Evolutionary conservation across 2,888 invertebrate species (phyloP), one percentile per base, ranked within the genome.

Genomic region (Hemistola chrysoprasaria): DNA sequence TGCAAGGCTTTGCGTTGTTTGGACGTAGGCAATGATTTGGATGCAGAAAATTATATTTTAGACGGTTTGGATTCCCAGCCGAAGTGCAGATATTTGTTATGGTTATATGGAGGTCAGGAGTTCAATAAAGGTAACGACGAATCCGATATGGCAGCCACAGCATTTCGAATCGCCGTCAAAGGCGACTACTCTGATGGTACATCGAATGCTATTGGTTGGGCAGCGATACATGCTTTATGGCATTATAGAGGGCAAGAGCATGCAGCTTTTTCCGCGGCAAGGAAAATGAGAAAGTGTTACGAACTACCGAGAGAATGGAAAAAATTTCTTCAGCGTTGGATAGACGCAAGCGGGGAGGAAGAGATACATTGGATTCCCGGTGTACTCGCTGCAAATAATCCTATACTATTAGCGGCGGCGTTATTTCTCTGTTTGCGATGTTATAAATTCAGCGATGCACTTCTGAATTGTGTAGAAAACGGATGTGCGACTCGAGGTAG

Each of bases 381-480:
- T 6, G 50, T 62, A 1, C 34, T 88, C 21, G 41, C 57, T 37
- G 42, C 55, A 9, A 42, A 59, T 8, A 76, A 84, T 49, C 86
- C 88, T 8, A 52, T 88, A 5, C 38, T 87, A 23, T 65, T 84
- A 20, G 70, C 86, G n/a, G 75, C 87, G 29, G 80, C 87, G 2
- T 85, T 88, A 48, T 87, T 88, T 51, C 65, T 88, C 20, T 86
- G 86, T 47, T 65, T 88, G 22, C 66, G 83, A 27, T 84, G 85
- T 45, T 87, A 65, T 49, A 68, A 64, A 36, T 78, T 88, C 45
- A 57, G 68, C 22, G 82, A 82, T 35, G 61, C 47, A 26, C 52
- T 87, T 25, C 50, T 86, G 23, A 51, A 63, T 20, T 88, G 87
- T 50, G 65, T 65, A 8, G 76, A 81, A 41, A 47, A 56, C 1